Percentiles rank a stretch among this genome's conserved stretches.
Evolutionary conservation across 1,140 invertebrate genomes (phyloP).

Genomic region (Drosophila sturtevanti): DNA sequence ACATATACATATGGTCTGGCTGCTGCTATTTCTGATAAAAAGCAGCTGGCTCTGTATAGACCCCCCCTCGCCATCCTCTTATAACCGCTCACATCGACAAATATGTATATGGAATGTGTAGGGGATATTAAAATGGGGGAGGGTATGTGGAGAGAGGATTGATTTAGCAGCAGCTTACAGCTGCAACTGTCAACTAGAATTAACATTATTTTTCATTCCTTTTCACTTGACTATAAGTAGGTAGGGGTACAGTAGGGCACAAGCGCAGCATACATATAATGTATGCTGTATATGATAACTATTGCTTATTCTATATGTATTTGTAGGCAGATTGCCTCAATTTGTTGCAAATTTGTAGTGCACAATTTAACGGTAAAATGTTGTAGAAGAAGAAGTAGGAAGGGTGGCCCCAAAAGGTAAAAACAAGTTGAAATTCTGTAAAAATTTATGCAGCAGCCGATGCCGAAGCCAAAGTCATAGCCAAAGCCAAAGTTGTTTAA

Average conservation of each 20-base stretch:
- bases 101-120: background rate
- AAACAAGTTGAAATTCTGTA: constrained; percentile 64
- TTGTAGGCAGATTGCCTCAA: constrained; percentile 38
- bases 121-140: background rate
- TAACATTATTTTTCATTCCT: constrained; percentile 23
- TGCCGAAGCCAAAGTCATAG: no score
- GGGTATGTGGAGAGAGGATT: background rate
- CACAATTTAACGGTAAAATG: constrained; percentile 68
- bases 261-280: constrained; percentile 1
- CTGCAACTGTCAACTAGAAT: constrained; percentile 37
- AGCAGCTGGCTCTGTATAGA: constrained; percentile 28
- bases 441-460: constrained; percentile 69
- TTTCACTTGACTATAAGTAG: background rate
- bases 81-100: background rate
- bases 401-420: constrained; percentile 71
- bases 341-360: constrained; percentile 44
- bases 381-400: constrained; percentile 45
- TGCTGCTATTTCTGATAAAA: constrained; percentile 36
- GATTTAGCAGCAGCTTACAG: constrained; percentile 14
- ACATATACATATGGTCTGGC: background rate
- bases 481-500: constrained; percentile 29
- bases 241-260: constrained; percentile 27
- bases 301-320: constrained; percentile 30
- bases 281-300: constrained; percentile 7
- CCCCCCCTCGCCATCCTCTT: background rate